phyloP scores from a whole-genome alignment of 2,888 invertebrate genomes.

The Dusona sp. region DNA sequence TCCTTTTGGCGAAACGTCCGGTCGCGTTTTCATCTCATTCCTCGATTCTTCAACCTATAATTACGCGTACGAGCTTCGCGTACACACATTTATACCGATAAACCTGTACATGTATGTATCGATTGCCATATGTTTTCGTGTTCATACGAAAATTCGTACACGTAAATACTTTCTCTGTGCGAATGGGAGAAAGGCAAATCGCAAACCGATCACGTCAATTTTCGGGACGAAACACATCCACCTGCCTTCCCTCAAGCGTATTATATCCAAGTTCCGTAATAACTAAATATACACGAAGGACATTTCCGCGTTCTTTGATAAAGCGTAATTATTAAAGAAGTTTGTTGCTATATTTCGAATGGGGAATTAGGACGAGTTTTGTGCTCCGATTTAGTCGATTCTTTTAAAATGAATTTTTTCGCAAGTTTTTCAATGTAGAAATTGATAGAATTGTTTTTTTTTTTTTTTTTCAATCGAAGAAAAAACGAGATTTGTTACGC shows the following conservation, averaged over 20 bases:
- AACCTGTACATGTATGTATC: conserved; percentile 4
- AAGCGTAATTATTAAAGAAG: background rate
- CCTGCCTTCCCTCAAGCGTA: conserved; percentile 46
- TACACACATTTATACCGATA: background rate
- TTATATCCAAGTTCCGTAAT: background rate
- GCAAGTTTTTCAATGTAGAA: background rate
- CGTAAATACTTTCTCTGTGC: conserved; percentile 59
- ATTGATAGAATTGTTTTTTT: background rate
- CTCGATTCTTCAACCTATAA: conserved; percentile 64
- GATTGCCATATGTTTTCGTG: conserved; percentile 6
- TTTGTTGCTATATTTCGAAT: background rate
- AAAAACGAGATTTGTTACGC: background rate
- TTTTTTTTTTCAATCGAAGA: background rate
- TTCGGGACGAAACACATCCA: conserved; percentile 19
- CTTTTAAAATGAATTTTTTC: background rate
- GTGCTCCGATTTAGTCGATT: background rate
- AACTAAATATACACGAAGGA: conserved; percentile 17
- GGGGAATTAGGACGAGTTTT: background rate
- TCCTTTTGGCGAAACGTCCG: conserved; percentile 54
- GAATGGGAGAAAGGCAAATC: conserved; percentile 62
- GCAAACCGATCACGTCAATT: conserved; percentile 36
- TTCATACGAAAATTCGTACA: conserved; percentile 34
- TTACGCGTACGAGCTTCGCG: conserved; percentile 49
- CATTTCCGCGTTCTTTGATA: conserved; percentile 20
- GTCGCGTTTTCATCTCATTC: conserved; percentile 64